Conservation (phyloP, 2,888 invertebrate genomes). For the Polydrusus pterygomalis region DNA sequence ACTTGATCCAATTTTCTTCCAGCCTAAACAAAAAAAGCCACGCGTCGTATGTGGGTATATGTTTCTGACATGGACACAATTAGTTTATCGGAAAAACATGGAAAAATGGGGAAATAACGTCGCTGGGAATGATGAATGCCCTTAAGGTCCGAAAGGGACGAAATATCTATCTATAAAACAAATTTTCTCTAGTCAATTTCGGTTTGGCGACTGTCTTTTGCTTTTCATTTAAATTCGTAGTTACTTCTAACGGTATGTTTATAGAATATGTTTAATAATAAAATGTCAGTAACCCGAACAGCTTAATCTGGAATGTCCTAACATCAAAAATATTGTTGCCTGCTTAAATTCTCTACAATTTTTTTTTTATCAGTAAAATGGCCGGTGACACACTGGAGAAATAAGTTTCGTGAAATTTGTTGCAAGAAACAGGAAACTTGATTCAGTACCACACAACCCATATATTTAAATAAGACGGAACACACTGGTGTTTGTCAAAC, state of each 20-base stretch:
- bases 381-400: no score
- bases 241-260: background rate
- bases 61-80: conserved; percentile 55
- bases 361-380: no score
- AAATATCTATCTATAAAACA: conserved; percentile 49
- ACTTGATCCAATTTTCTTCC: conserved; percentile 50
- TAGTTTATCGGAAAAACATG: conserved; percentile 54
- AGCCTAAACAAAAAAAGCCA: conserved; percentile 38
- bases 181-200: conserved; percentile 35
- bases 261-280: background rate
- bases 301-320: no score
- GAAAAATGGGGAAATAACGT: conserved; percentile 55
- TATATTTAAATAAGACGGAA: no score
- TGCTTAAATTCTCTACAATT: no score
- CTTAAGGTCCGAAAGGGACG: conserved; percentile 49
- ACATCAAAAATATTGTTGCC: no score
- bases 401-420: no score
- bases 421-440: no score
- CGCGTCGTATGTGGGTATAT: conserved; percentile 44
- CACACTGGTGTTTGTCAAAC: no score
- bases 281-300: no score
- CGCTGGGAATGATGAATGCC: conserved; percentile 54
- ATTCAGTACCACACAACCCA: no score
- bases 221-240: conserved; percentile 30
- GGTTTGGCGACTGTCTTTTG: conserved; percentile 30